Conservation (phyloP, 1,140 invertebrate genomes). For the Rhopalosiphum padi region DNA sequence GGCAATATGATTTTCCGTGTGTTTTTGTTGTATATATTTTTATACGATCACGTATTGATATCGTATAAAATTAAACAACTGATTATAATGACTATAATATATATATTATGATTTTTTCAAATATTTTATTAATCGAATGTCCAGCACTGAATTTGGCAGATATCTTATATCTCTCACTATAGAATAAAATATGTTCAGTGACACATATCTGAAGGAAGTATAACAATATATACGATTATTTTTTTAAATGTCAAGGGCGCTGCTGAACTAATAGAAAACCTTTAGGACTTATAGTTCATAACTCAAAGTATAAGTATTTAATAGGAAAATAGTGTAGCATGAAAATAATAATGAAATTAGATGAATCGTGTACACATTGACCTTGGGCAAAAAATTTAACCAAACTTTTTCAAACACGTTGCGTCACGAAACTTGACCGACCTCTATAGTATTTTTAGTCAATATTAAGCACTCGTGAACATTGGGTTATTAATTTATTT, state of each 20-base stretch:
- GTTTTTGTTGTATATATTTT: not conserved
- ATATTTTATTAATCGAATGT: not conserved
- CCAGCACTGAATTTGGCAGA: not conserved
- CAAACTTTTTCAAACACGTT: not conserved
- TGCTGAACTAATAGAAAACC: not conserved
- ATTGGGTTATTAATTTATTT: not conserved
- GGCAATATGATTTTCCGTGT: not conserved
- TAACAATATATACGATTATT: not conserved
- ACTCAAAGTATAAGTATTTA: not conserved
- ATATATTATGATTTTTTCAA: not conserved
- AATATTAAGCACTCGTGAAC: not conserved
- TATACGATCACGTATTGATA: not conserved
- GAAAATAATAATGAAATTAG: constrained; percentile 4
- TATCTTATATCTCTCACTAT: not conserved
- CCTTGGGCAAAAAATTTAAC: constrained; percentile 2
- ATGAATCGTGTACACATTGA: constrained; percentile 23
- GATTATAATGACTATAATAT: not conserved
- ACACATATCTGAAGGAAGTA: not conserved
- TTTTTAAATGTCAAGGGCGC: not conserved
- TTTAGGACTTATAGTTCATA: not conserved
- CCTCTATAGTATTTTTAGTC: not conserved
- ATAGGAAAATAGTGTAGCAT: not conserved
- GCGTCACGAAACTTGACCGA: not conserved
- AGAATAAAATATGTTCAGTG: not conserved
- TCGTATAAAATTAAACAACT: not conserved